phyloP scores from a whole-genome alignment of 2,113 vertebrate species.

The Bagarius yarrelli region DNA sequence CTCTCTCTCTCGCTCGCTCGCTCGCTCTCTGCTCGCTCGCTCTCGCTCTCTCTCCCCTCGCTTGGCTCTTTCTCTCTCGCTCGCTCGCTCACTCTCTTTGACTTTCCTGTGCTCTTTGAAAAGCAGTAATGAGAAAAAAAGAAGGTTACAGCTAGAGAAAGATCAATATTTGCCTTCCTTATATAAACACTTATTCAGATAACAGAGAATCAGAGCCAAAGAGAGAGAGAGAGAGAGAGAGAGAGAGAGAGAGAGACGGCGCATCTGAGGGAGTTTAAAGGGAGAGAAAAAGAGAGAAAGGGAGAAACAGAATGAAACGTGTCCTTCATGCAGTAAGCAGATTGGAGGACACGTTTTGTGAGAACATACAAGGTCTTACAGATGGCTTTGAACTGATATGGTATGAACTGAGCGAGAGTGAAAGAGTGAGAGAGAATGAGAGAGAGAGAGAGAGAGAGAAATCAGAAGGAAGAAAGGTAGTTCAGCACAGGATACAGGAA shows the following conservation, averaged over 20 bases:
- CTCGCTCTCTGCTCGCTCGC: too few relatives aligned
- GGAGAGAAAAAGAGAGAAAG: slow-evolving; percentile 9
- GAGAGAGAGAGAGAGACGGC: not conserved
- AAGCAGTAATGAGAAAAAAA: slow-evolving; percentile 45
- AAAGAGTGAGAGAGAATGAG: too few relatives aligned
- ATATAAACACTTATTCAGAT: slow-evolving; percentile 41
- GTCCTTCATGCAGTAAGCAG: slow-evolving; percentile 37
- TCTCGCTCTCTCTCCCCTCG: too few relatives aligned
- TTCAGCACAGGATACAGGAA: slow-evolving; percentile 1
- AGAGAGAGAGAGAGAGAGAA: not conserved
- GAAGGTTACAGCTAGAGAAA: slow-evolving; percentile 29
- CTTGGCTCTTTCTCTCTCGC: too few relatives aligned
- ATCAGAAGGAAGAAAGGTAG: not conserved
- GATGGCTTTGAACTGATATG: slow-evolving; percentile 26
- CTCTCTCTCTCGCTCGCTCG: too few relatives aligned
- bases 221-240: slow-evolving; percentile 10
- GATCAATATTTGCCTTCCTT: slow-evolving; percentile 48
- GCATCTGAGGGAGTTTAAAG: not conserved
- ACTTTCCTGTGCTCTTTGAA: slow-evolving; percentile 39
- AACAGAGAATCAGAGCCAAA: slow-evolving; percentile 20
- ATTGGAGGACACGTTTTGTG: slow-evolving; percentile 40
- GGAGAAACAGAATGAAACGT: not conserved
- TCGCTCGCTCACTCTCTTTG: slow-evolving; percentile 1
- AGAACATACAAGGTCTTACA: slow-evolving; percentile 19
- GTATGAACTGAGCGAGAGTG: too few relatives aligned